Base-by-base conservation (phyloP, 1,140 invertebrate genomes). In the Cotesia glomerata region DNA sequence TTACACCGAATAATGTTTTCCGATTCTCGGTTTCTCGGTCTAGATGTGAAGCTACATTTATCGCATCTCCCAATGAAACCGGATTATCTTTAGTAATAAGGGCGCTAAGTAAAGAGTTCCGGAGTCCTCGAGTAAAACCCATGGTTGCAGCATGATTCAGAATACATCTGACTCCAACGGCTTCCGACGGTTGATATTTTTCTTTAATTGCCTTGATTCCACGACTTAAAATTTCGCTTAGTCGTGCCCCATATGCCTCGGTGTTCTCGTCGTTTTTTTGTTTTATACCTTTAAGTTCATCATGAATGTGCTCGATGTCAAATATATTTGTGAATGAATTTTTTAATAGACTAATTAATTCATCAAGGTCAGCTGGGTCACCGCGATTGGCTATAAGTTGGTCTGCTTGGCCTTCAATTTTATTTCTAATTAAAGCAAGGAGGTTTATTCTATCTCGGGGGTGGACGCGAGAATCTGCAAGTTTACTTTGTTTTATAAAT, bases 401-500 rank as follows among this genome's bases (percentile, higher is more conserved):
- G 2, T 58, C 67, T 2, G 56, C 52, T 2, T 69, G 52, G 0
- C 56, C 67, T 9, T 69, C 56, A 34, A 58, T 58, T 61, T 36
- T 69, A 59, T 69, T 69, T 35, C 52, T 26, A 36, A 63, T 63
- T 54, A 54, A 54, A 1, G 67, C 35, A 4, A 69, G 54, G 0
- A 69, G 18, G 26, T 69, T 69, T 11, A 69, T 34, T 52, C 32
- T 35, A 32, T 69, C 54, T 5, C n/a, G 16, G 2, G 67, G 54
- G 16, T 59, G 26, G 1, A 59, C 52, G 5, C 52, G 67, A 3
- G 39, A 52, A 68, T 68, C 9, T 3, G 67, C 54, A 1, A 69
- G 67, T 58, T 69, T 69, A 7, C 13, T 16, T 56, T 69, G 67
- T 34, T 69, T 69, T 1, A 69, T 51, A 59, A 69, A 69, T 49